Evolutionary conservation across 2,113 vertebrate species (phyloP).

Genomic region (Equus przewalskii): DNA sequence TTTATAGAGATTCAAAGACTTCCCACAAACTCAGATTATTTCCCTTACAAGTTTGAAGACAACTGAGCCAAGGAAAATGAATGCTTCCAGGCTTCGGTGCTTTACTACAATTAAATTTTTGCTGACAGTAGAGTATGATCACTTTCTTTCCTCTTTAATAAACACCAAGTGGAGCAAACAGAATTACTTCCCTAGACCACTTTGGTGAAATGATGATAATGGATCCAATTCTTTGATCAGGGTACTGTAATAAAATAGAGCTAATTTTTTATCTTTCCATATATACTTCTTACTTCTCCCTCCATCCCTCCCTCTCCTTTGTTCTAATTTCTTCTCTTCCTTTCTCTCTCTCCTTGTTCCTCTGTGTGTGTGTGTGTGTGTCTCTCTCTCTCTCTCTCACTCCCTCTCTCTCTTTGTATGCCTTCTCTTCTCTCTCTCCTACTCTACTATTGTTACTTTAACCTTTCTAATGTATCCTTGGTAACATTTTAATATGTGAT

Average conservation of each 20-base stretch:
- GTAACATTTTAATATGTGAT: neutral
- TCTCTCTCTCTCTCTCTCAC: neutral
- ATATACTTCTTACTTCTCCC: neutral
- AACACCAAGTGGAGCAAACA: conserved; percentile 66
- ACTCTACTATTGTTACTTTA: neutral
- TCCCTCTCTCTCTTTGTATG: fast-evolving
- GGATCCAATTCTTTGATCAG: conserved; percentile 1
- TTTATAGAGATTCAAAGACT: conserved; percentile 59
- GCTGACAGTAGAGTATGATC: conserved; percentile 54
- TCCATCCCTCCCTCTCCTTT: no score
- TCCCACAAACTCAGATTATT: conserved; percentile 44
- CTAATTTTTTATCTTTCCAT: neutral
- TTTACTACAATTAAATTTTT: conserved; percentile 71
- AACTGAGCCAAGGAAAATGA: conserved; percentile 56
- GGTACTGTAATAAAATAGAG: neutral
- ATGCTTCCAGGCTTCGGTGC: neutral
- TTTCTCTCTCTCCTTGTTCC: neutral
- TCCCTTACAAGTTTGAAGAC: conserved; percentile 28
- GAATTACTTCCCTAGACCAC: conserved; percentile 62
- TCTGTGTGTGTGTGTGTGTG: no score
- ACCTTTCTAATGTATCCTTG: neutral
- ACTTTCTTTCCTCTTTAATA: conserved; percentile 70
- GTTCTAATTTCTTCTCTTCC: neutral
- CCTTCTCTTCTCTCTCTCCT: neutral
- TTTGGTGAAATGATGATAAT: conserved; percentile 55